phyloP scores from a whole-genome alignment of 2,113 vertebrate genomes.

The Epinephelus lanceolatus region DNA sequence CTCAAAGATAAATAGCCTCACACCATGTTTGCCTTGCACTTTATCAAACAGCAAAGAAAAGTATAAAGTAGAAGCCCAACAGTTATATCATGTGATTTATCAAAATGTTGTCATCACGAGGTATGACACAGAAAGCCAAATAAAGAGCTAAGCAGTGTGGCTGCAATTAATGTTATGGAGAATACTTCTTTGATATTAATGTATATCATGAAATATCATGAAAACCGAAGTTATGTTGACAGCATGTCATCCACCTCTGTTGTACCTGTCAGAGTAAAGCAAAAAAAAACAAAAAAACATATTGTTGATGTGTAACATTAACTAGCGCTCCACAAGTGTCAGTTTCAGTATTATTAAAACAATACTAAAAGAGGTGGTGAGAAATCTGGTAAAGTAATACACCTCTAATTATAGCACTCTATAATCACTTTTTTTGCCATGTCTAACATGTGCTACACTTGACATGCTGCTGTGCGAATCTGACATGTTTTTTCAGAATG shows the following conservation, averaged over 20 bases:
- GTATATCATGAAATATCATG: neutral
- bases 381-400: neutral
- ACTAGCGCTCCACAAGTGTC: neutral
- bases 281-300: neutral
- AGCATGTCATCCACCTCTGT: neutral
- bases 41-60: neutral
- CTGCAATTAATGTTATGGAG: no score
- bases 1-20: no score
- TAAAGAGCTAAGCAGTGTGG: neutral
- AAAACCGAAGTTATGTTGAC: neutral
- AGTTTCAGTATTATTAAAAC: neutral
- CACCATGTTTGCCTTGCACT: neutral
- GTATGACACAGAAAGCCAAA: neutral
- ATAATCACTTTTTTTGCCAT: neutral
- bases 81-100: neutral
- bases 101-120: neutral
- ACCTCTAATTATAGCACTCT: neutral
- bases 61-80: neutral
- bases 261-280: neutral
- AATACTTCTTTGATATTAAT: neutral
- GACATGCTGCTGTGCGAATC: no score
- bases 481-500: slow-evolving; percentile 84
- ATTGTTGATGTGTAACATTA: neutral
- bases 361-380: neutral
- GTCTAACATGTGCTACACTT: neutral